Evolutionary conservation across 2,888 invertebrate species (phyloP).

Genomic region (Chymomyza fuscimana): DNA sequence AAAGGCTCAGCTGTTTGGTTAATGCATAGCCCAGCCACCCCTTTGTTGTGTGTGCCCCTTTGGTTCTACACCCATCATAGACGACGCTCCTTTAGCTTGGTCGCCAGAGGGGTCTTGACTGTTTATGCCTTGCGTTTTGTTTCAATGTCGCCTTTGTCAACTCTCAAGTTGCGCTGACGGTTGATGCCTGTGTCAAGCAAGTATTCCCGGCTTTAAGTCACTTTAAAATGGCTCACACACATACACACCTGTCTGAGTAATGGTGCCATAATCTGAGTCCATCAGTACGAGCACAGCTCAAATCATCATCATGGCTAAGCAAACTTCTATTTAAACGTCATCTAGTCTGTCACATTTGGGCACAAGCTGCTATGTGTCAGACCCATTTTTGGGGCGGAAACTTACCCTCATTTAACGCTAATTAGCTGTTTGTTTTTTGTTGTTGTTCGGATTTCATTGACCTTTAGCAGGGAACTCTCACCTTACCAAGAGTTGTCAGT

Average conservation of each 20-base stretch:
- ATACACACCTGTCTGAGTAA: slow-evolving; percentile 26
- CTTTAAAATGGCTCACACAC: slow-evolving; percentile 16
- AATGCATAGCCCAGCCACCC: slow-evolving; percentile 56
- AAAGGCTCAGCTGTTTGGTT: slow-evolving; percentile 69
- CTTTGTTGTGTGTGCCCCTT: slow-evolving; percentile 19
- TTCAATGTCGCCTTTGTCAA: slow-evolving; percentile 58
- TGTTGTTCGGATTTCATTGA: slow-evolving; percentile 40
- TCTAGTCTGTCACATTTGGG: slow-evolving; percentile 20
- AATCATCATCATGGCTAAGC: slow-evolving; percentile 28
- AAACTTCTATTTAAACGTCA: slow-evolving; percentile 7
- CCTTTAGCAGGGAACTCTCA: slow-evolving; percentile 23
- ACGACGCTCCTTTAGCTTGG: slow-evolving; percentile 21
- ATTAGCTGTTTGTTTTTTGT: slow-evolving; percentile 47
- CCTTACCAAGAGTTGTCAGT: slow-evolving; percentile 14
- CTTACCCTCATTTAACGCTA: slow-evolving; percentile 59
- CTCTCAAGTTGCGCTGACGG: slow-evolving; percentile 38
- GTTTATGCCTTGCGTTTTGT: slow-evolving; percentile 22
- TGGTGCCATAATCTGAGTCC: slow-evolving; percentile 4
- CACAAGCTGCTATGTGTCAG: slow-evolving; percentile 37
- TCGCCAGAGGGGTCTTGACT: background rate
- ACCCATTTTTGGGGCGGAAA: slow-evolving; percentile 26
- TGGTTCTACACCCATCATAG: slow-evolving; percentile 12
- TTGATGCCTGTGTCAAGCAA: slow-evolving; percentile 34
- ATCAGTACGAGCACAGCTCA: slow-evolving; percentile 7
- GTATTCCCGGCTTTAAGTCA: slow-evolving; percentile 34